These are phyloP conservation scores for Sus scrofa DNA, from an alignment of 2,113 vertebrate genomes.

Conservation along the genomic window DNA sequence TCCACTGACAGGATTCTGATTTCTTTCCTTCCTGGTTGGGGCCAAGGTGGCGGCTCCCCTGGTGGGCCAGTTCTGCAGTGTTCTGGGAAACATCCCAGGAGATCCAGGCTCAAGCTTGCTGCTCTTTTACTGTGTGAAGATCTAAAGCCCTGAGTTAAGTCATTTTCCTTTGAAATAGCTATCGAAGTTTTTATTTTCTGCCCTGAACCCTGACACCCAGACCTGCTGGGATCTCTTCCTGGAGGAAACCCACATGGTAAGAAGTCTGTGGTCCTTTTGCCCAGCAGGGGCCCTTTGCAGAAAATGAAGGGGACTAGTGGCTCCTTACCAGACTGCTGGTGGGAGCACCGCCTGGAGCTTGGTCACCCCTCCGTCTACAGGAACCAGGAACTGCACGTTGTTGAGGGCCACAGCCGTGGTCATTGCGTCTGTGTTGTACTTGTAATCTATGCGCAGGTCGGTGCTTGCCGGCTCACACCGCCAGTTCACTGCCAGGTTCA, in stretches of 20 bases:
- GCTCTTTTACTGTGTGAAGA: background rate
- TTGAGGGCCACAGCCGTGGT: constrained; percentile 93
- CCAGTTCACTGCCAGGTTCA: constrained; percentile 98
- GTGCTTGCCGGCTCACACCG: constrained; percentile 94
- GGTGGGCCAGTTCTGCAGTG: background rate
- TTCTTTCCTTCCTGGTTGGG: background rate
- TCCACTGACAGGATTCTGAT: background rate
- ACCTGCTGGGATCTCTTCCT: background rate
- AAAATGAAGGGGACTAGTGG: too few species aligned
- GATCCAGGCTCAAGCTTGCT: background rate
- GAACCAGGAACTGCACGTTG: constrained; percentile 96
- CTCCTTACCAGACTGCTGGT: constrained; percentile 94
- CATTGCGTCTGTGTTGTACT: constrained; percentile 98
- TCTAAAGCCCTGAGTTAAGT: background rate
- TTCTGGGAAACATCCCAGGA: background rate
- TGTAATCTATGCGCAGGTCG: constrained; percentile 98
- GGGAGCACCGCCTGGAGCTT: constrained; percentile 97
- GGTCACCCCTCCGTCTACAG: constrained; percentile 93
- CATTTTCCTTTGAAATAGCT: constrained; percentile 20
- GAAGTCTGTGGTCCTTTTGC: background rate
- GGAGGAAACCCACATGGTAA: background rate
- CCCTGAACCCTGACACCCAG: background rate
- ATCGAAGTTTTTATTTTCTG: background rate
- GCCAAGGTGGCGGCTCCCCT: background rate
- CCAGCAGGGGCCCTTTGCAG: background rate